Percentiles rank a stretch among this genome's conserved stretches.
These are phyloP conservation scores for Brachyalestes nurse DNA, from an alignment of 2,797 vertebrate species.

Conservation along the genomic window DNA sequence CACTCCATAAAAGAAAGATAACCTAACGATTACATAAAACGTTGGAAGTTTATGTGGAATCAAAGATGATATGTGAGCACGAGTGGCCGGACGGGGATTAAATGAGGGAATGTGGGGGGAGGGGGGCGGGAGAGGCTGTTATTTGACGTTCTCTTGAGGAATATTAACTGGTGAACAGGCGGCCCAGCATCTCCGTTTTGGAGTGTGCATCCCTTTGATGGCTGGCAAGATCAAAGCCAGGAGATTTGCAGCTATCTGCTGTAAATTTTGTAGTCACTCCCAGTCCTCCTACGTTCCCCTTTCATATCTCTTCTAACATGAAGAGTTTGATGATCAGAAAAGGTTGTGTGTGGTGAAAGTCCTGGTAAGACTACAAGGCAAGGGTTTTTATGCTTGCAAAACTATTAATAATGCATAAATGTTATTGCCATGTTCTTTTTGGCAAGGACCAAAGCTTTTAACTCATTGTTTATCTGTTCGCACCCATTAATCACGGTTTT, in stretches of 20 bases:
- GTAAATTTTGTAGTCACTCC: constrained; percentile 66
- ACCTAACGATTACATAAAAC: constrained; percentile 44
- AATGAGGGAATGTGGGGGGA: constrained; percentile 18
- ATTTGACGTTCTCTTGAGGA: constrained; percentile 67
- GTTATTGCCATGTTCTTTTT: constrained; percentile 1
- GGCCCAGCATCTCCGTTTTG: constrained; percentile 66
- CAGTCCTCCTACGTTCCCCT: constrained; percentile 34
- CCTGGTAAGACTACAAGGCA: constrained; percentile 16
- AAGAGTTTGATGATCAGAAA: constrained; percentile 42
- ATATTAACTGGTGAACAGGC: constrained; percentile 64
- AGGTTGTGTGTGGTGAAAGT: constrained; percentile 12
- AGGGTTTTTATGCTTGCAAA: background rate
- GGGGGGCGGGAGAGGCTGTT: constrained; percentile 59
- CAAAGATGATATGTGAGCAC: constrained; percentile 48
- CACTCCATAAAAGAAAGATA: constrained; percentile 49
- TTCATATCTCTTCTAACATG: constrained; percentile 30
- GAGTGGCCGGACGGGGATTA: constrained; percentile 25
- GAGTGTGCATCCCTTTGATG: constrained; percentile 73
- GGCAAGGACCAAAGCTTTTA: background rate
- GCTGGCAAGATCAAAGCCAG: constrained; percentile 75
- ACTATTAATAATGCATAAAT: constrained; percentile 8
- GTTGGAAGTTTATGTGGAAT: constrained; percentile 47
- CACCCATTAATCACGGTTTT: background rate
- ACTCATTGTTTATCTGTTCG: background rate
- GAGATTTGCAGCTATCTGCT: constrained; percentile 75